These are phyloP conservation scores for Sarcophaga variegata DNA, from an alignment of 2,888 invertebrate species.

Conservation along the genomic window DNA sequence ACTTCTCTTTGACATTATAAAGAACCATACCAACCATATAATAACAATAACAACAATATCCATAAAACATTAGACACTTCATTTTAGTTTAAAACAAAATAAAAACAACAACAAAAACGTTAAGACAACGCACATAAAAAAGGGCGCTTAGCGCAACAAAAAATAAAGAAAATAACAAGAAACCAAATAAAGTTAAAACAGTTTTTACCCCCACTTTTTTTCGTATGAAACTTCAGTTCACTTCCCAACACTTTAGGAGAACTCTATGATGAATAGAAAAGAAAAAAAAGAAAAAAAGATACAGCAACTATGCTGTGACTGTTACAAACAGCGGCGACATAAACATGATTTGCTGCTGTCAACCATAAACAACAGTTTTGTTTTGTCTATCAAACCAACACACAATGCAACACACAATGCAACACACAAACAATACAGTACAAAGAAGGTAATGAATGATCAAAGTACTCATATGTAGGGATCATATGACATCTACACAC, in stretches of 20 bases:
- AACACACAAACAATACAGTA: neutral
- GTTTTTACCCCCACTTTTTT: neutral
- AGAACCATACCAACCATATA: neutral
- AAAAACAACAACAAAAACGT: neutral
- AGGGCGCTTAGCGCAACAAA: slow-evolving; percentile 48
- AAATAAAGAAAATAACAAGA: neutral
- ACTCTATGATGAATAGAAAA: slow-evolving; percentile 47
- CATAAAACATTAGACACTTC: slow-evolving; percentile 35
- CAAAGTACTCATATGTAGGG: slow-evolving; percentile 60
- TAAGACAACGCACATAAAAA: slow-evolving; percentile 41
- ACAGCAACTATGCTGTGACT: slow-evolving; percentile 24
- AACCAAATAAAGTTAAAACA: slow-evolving; percentile 45
- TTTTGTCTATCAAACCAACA: slow-evolving; percentile 64
- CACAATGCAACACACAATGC: neutral
- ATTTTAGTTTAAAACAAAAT: slow-evolving; percentile 3
- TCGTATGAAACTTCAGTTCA: slow-evolving; percentile 17
- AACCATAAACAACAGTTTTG: slow-evolving; percentile 73
- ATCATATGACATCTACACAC: slow-evolving; percentile 61
- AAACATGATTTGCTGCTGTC: slow-evolving; percentile 75
- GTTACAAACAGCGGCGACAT: slow-evolving; percentile 68
- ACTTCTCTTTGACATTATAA: slow-evolving; percentile 22
- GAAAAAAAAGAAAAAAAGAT: slow-evolving; percentile 1
- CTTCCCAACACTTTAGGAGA: neutral
- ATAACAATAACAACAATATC: neutral
- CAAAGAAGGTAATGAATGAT: slow-evolving; percentile 64